These are phyloP conservation scores for Cricetomys ansorgei DNA, from an alignment of 2,113 vertebrate genomes.

Conservation along the genomic window DNA sequence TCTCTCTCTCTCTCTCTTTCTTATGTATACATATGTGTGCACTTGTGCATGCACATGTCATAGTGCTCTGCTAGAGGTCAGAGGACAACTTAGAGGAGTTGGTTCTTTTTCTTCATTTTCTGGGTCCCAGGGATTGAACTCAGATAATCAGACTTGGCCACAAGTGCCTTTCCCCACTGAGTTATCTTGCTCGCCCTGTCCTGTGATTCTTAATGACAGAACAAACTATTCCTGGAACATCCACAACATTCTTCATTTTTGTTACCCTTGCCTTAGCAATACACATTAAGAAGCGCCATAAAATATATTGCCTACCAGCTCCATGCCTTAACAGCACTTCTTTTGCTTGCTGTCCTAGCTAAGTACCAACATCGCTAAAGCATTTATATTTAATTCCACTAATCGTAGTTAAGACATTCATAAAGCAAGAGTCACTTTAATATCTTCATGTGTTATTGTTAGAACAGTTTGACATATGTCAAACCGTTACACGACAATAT, in stretches of 20 bases:
- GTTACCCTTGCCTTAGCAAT: background rate
- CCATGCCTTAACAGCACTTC: background rate
- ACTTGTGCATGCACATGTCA: background rate
- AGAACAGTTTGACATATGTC: background rate
- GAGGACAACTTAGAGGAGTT: no score
- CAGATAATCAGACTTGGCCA: background rate
- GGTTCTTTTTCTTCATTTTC: background rate
- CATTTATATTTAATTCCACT: background rate
- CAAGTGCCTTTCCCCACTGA: background rate
- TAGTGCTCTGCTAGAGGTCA: background rate
- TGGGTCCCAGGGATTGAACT: background rate
- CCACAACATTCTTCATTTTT: background rate
- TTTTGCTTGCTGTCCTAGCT: slow-evolving; percentile 22
- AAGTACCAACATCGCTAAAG: slow-evolving; percentile 23
- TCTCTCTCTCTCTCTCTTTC: background rate
- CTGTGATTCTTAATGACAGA: background rate
- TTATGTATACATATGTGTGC: background rate
- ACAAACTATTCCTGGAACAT: background rate
- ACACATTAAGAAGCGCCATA: background rate
- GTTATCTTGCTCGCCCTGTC: no score
- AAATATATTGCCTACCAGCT: background rate
- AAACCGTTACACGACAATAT: slow-evolving; percentile 25
- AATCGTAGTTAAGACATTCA: background rate
- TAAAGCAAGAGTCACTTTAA: slow-evolving; percentile 32
- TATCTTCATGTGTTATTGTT: slow-evolving; percentile 29